phyloP scores from a whole-genome alignment of 2,888 invertebrate species.

The Sussaba pulchella region DNA sequence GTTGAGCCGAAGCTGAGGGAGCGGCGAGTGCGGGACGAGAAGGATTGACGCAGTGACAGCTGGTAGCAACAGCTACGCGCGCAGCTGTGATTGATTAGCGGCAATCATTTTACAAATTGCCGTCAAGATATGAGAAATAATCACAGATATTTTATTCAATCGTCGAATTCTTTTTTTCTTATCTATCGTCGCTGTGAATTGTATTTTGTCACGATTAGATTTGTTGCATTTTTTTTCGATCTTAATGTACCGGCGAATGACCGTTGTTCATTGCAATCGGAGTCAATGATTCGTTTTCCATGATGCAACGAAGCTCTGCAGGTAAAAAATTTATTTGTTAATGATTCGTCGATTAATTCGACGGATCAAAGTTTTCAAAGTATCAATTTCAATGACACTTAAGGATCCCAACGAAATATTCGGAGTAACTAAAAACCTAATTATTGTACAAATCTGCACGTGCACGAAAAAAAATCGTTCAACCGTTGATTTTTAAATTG shows the following conservation, averaged over 20 bases:
- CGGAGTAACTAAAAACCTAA: not conserved
- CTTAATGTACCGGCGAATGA: too few species aligned
- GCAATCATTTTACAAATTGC: constrained; percentile 42
- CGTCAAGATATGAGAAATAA: constrained; percentile 18
- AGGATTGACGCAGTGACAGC: constrained; percentile 48
- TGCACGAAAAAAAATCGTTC: not conserved
- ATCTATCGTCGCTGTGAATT: not conserved
- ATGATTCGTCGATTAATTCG: too few species aligned
- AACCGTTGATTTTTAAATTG: too few species aligned
- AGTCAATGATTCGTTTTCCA: too few species aligned
- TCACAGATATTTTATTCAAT: constrained; percentile 6
- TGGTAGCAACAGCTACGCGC: constrained; percentile 26
- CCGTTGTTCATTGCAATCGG: too few species aligned
- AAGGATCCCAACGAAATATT: not conserved
- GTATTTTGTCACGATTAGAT: not conserved
- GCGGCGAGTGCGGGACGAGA: constrained; percentile 10
- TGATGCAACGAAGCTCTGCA: too few species aligned
- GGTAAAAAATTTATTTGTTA: too few species aligned
- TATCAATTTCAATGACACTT: not conserved
- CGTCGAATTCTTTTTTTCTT: not conserved
- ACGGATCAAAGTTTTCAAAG: not conserved
- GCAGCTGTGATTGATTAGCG: constrained; percentile 50
- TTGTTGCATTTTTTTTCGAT: not conserved
- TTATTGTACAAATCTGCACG: not conserved
- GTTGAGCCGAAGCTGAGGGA: constrained; percentile 4